Conservation (phyloP, 1,140 invertebrate genomes). For the Nymphalis io region DNA sequence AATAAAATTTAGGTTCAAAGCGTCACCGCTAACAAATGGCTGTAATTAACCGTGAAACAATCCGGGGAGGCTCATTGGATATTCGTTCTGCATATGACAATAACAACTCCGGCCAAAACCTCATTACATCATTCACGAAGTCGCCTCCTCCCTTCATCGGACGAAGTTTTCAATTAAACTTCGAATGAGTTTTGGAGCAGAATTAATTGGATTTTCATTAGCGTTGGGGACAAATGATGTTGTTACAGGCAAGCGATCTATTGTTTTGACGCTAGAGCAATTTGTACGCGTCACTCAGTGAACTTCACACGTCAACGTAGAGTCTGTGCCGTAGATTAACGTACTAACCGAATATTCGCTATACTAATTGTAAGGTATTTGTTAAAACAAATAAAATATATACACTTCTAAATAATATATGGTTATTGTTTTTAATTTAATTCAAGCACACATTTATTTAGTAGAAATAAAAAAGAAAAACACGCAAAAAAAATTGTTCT, state of each 20-base stretch:
- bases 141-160: conserved; percentile 58
- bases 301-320: conserved; percentile 59
- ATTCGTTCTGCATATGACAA: conserved; percentile 65
- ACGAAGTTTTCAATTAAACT: conserved; percentile 79
- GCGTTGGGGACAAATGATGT: conserved; percentile 77
- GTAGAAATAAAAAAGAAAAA: too few species aligned
- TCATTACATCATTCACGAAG: conserved; percentile 75
- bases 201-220: conserved; percentile 80
- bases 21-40: conserved; percentile 53
- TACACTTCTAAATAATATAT: too few species aligned
- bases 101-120: conserved; percentile 69
- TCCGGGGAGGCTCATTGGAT: conserved; percentile 43
- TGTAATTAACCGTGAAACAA: conserved; percentile 64
- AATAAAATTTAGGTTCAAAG: conserved; percentile 40
- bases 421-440: too few species aligned
- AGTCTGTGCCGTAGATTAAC: conserved; percentile 28
- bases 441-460: too few species aligned
- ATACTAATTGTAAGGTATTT: conserved; percentile 7
- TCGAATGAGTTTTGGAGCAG: conserved; percentile 75
- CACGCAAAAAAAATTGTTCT: too few species aligned
- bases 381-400: not conserved
- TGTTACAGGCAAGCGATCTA: conserved; percentile 72
- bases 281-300: conserved; percentile 69
- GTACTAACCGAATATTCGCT: conserved; percentile 28
- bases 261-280: conserved; percentile 63